Evolutionary conservation across 2,113 vertebrate species (phyloP), one percentile per base, ranked within the genome.

Genomic region (Porphyrio hochstetteri): DNA sequence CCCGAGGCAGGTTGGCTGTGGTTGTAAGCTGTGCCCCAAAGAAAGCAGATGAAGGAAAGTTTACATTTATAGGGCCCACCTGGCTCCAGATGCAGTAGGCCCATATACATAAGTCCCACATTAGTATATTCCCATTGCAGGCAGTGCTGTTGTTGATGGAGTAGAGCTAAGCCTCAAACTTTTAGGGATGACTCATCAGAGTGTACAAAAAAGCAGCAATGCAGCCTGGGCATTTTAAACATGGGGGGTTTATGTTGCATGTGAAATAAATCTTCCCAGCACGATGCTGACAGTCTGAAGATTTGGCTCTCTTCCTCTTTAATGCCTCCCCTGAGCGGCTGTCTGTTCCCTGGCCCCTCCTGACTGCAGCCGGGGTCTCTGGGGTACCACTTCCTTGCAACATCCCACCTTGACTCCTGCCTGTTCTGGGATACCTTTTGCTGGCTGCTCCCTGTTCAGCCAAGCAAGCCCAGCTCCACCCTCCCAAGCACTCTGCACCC

Each of bases 381-480:
- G 65, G 2, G 2, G 38, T 57, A 65, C 53, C 6, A 9, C n/a
- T 61, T 80, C 31, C 36, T 57, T 44, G 16, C 6, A 5, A 33
- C 21, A 40, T 80, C 33, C 44, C 48, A 18, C 1, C 0, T 23
- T 2, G 4, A 10, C 29, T 61, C 46, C 35, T 3, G 2, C 17
- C 40, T 61, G 36, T 25, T 71, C 42, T 29, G 7, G 1, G 68
- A 42, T 24, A 31, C 18, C 23, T 83, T 83, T 87, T 27, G 19
- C 57, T 53, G 46, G 8, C 40, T 40, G 52, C 9, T 76, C 40
- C 21, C 40, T 7, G 5, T 57, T 63, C 29, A 81, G 36, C 46
- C 57, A 57, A 87, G 46, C 44, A 71, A 76, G 33, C 29, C 68
- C 33, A 80, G 52, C 46, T 67, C 24, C 21, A 33, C 24, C 10